phyloP scores from a whole-genome alignment of 2,113 vertebrate species.

The Lepidothrix coronata region DNA sequence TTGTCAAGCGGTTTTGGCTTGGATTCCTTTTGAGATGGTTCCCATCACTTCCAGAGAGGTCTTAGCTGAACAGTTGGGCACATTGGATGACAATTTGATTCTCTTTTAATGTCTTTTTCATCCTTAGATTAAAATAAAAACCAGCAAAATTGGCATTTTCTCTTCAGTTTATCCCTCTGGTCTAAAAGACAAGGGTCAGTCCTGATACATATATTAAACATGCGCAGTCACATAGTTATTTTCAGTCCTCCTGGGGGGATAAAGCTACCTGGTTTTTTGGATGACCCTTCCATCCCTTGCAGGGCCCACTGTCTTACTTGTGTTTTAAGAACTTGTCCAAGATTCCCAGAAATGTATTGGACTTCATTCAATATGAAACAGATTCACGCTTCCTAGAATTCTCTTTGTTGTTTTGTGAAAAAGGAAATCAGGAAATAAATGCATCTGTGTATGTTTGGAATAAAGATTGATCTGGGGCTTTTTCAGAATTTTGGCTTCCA shows the following conservation, averaged over 20 bases:
- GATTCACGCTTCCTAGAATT: constrained; percentile 53
- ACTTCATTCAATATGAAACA: constrained; percentile 10
- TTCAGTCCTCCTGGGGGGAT: not conserved
- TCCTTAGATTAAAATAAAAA: not conserved
- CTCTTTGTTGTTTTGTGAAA: constrained; percentile 16
- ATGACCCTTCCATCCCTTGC: not conserved
- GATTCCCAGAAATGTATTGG: constrained; percentile 39
- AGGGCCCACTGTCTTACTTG: not conserved
- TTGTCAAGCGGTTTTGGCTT: not conserved
- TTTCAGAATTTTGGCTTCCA: not conserved
- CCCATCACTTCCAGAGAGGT: constrained; percentile 9
- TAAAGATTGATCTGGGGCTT: not conserved
- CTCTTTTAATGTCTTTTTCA: not conserved
- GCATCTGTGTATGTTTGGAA: constrained; percentile 16
- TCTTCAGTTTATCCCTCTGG: not conserved
- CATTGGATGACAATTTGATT: not conserved
- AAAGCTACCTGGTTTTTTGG: constrained; percentile 17
- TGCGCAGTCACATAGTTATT: not conserved
- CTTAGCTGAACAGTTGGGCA: not conserved
- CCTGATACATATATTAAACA: not conserved
- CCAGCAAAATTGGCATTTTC: not conserved
- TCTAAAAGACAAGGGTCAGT: not conserved
- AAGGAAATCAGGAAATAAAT: constrained; percentile 34
- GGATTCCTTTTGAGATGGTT: not conserved
- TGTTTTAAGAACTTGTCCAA: not conserved